These are phyloP conservation scores for Caerostris darwini DNA, from an alignment of 1,140 invertebrate genomes.

Conservation along the genomic window DNA sequence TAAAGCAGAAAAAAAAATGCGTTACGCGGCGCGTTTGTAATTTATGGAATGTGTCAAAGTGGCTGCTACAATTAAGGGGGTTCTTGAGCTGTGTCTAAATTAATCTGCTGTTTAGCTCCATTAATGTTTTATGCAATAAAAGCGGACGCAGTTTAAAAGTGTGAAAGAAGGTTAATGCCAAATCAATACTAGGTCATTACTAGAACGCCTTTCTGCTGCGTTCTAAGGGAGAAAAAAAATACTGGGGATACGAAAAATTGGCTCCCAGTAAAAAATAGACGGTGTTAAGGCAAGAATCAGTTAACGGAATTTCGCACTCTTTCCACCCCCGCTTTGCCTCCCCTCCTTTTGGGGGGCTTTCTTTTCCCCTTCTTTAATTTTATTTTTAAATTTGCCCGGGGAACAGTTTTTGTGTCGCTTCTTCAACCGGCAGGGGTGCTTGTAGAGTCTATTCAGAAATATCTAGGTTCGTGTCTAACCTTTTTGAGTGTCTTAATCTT, in stretches of 20 bases:
- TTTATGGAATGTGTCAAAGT: slow-evolving; percentile 77
- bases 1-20: slow-evolving; percentile 18
- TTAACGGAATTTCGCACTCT: slow-evolving; percentile 71
- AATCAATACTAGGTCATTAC: slow-evolving; percentile 77
- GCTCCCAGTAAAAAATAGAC: slow-evolving; percentile 74
- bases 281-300: slow-evolving; percentile 77
- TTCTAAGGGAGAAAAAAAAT: slow-evolving; percentile 36
- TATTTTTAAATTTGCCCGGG: slow-evolving; percentile 72
- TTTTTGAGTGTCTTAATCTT: neutral
- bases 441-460: neutral
- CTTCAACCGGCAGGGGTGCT: neutral
- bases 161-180: slow-evolving; percentile 77
- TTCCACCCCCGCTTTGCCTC: neutral
- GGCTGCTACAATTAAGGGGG: slow-evolving; percentile 76
- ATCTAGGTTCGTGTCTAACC: neutral
- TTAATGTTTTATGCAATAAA: slow-evolving; percentile 78
- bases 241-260: slow-evolving; percentile 72
- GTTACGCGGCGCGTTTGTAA: slow-evolving; percentile 56
- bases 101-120: slow-evolving; percentile 78
- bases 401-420: slow-evolving; percentile 46
- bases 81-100: slow-evolving; percentile 75
- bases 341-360: neutral
- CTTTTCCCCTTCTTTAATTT: slow-evolving; percentile 64
- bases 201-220: slow-evolving; percentile 46
- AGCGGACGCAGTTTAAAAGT: slow-evolving; percentile 75